Percentiles rank a stretch among this genome's conserved stretches.
phyloP scores from a whole-genome alignment of 2,797 vertebrate species.

The Manis crassicaudata region DNA sequence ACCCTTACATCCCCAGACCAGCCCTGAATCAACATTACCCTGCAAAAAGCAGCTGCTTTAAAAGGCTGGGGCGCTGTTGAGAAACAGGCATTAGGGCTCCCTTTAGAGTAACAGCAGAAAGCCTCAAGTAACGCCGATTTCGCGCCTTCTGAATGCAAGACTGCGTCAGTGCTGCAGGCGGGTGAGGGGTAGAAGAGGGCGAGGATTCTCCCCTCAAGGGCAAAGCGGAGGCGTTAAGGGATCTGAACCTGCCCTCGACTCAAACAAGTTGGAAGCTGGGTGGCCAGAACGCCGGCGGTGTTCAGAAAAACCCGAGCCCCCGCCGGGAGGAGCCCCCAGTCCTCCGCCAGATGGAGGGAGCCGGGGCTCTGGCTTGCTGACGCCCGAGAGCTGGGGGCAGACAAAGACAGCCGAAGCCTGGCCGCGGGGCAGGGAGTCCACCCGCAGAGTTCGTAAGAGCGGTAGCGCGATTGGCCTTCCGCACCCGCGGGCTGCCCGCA shows the following conservation, averaged over 20 bases:
- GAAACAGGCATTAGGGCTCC: background rate
- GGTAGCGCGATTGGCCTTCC: accelerated
- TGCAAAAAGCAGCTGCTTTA: background rate
- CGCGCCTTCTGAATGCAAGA: background rate
- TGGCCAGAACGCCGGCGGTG: background rate
- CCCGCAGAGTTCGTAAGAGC: background rate
- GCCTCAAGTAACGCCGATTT: background rate
- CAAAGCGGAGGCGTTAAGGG: background rate
- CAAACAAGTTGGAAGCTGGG: background rate
- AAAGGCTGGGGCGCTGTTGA: background rate
- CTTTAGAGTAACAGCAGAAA: background rate
- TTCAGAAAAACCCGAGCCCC: background rate
- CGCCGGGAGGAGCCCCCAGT: background rate
- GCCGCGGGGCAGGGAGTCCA: background rate
- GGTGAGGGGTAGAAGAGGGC: background rate
- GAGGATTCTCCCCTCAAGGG: background rate
- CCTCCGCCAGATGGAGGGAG: background rate
- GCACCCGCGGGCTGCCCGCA: background rate
- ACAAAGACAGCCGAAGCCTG: background rate
- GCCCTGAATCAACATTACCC: background rate
- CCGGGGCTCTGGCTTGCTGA: background rate
- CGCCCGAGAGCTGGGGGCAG: background rate
- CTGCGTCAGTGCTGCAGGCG: background rate
- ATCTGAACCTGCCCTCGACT: background rate
- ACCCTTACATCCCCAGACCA: background rate